Evolutionary conservation across 2,888 invertebrate genomes (phyloP), one percentile per base, ranked within the genome.

Genomic region (Listrodromus nycthemerus): DNA sequence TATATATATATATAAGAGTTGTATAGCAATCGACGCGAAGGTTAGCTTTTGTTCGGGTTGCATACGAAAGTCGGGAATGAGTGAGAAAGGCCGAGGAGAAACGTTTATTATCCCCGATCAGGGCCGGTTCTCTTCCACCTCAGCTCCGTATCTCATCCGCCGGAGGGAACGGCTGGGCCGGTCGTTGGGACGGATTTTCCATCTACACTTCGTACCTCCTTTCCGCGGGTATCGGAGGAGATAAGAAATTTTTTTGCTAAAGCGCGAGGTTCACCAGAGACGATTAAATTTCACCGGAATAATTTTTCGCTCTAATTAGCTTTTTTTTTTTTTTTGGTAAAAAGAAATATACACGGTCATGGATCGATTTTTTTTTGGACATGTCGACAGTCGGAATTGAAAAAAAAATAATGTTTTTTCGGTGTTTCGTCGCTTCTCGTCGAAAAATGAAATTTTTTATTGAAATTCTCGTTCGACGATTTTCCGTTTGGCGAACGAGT

Each of bases 21-120:
- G 41, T 19, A 50, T 61, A 69, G 50, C 50, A 52, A 74, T 79
- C 55, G 37, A 27, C 37, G 58, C 24, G 48, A 41, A 79, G 70
- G 70, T 82, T 61, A 16, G 61, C 67, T 79, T 74, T 71, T 50
- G 79, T 83, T 65, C 75, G 19, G 33, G 41, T n/a, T 21, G 21
- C 65, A 8, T 33, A 48, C 37, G 52, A 48, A 70, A 74, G 70
- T 37, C 48, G 27, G 69, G 16, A n/a, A 37, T 10, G 10, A 10
- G 6, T n/a, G 48, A n/a, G 24, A 21, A 37, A 10, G 27, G 33
- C 16, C 5, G 19, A 69, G 10, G n/a, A 65, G 37, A 30, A 70
- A 70, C 82, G 82, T 70, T 79, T 73, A 79, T 83, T 83, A 83
- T 83, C 79, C 82, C 75, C 74, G 82, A 83, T 83, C 79, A 79